Evolutionary conservation across 2,113 vertebrate species (phyloP), one percentile per base, ranked within the genome.

Genomic region (Malaclemys terrapin): DNA sequence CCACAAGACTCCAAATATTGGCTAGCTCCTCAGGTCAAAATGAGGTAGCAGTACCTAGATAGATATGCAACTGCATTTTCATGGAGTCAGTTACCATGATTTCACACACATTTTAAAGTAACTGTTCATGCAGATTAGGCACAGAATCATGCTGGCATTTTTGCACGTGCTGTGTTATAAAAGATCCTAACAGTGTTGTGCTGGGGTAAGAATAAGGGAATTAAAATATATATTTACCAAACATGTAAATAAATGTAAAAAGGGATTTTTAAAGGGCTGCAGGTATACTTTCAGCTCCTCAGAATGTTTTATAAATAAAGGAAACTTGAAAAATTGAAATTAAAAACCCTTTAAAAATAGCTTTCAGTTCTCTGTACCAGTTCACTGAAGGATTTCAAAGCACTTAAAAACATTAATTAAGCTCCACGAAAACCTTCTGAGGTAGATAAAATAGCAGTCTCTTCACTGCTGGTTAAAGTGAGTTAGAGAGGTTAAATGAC

Each of bases 401-500:
- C 72, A 42, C 38, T 75, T 75, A 38, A 20, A 38, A 9, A 19
- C 10, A 45, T 76, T 76, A 45, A 45, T 76, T 76, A 93, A 89
- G 65, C 82, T 96, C 79, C 87, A 88, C 7, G 80, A 92, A 79
- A 47, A 95, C 85, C 93, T 84, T 42, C 20, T 27, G 87, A 94
- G 79, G 45, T 83, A 69, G 88, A 92, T 47, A 79, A 75, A 65
- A 57, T 72, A 57, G n/a, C 17, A 80, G 78, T 35, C 0, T 79
- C 76, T 85, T 91, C 12, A 16, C 92, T 93, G 90, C 87, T 7
- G 87, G 86, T 78, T 78, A 96, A 89, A 91, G 87, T 86, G 53
- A 95, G 95, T 83, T 89, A 86, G 85, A 94, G 38, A 92, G 93
- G 95, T 95, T 97, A 93, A 96, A 93, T 95, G 88, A 96, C 96